Evolutionary conservation across 2,888 invertebrate genomes (phyloP), one percentile per base, ranked within the genome.

Genomic region (Linnaemya vulpina): DNA sequence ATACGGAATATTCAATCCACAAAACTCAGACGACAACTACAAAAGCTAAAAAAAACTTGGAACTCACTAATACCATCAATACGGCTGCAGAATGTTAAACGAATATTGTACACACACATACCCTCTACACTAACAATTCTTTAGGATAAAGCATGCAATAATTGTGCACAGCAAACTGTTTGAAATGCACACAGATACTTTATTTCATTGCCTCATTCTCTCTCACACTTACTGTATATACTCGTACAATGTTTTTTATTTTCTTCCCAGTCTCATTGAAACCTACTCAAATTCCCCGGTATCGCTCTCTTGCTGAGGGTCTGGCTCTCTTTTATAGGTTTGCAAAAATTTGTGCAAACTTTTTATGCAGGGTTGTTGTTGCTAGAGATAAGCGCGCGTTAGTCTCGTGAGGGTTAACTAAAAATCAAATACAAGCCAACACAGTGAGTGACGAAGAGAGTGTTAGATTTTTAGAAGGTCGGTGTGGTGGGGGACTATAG

Each of bases 321-420:
- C n/a, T 53, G 22, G 15, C 74, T 49, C 46, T 62, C 22, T 40
- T 58, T 74, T 43, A 30, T 40, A 15, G 20, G 60, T 74, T 80
- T 74, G 80, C 63, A 78, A 53, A 86, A 49, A 73, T 77, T 40
- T 77, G 67, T 82, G 78, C 87, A 86, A 86, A 83, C 67, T 75
- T 78, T 81, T 75, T 53, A 65, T 67, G 53, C 38, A 40, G 53
- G 46, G 13, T 60, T 65, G 22, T 35, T 80, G 58, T 63, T 67
- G 35, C 40, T 60, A 58, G 70, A 73, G 84, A 87, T 84, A 80
- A 86, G 83, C 67, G 78, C 60, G 84, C 68, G 43, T 81, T 87
- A 87, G 84, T 81, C 74, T 77, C 73, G 62, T 81, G 81, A 84
- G 86, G 75, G 73, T 63, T 86, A 85, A 84, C 65, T 67, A 62